phyloP scores from a whole-genome alignment of 2,888 invertebrate species.

The Hymenopus coronatus region DNA sequence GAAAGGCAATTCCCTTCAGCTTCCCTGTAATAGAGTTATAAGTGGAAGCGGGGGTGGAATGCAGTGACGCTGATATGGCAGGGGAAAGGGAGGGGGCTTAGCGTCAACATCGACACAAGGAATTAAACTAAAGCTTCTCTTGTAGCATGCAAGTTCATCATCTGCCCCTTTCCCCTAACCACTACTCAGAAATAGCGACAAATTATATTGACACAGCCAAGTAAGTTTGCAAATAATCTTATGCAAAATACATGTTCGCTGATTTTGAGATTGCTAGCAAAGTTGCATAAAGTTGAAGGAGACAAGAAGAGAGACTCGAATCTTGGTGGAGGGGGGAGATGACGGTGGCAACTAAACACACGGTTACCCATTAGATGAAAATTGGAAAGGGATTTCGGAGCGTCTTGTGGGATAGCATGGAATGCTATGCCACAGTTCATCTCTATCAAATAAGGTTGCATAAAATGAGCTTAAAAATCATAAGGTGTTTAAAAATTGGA shows the following conservation, averaged over 20 bases:
- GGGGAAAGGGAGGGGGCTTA: neutral
- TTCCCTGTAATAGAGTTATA: slow-evolving; percentile 8
- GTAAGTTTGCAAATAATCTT: neutral
- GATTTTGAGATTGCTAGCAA: neutral
- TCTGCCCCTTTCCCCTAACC: neutral
- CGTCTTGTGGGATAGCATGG: too few species aligned
- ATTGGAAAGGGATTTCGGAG: too few species aligned
- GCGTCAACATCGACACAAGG: slow-evolving; percentile 12
- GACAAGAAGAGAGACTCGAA: neutral
- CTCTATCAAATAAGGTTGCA: too few species aligned
- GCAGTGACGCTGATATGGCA: neutral
- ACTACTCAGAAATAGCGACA: slow-evolving; percentile 23
- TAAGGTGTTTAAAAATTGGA: too few species aligned
- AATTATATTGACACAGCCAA: slow-evolving; percentile 8
- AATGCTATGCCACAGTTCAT: too few species aligned
- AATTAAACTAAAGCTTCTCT: slow-evolving; percentile 7
- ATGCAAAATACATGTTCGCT: neutral
- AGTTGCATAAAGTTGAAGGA: neutral
- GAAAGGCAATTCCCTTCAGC: neutral
- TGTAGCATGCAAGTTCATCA: slow-evolving; percentile 2
- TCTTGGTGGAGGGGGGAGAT: too few species aligned
- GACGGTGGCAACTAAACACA: neutral
- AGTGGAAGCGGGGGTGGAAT: slow-evolving; percentile 1
- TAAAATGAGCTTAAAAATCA: too few species aligned
- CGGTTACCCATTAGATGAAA: too few species aligned